These are phyloP conservation scores for Rhodophaea formosa DNA, from an alignment of 2,888 invertebrate genomes.

Conservation along the genomic window DNA sequence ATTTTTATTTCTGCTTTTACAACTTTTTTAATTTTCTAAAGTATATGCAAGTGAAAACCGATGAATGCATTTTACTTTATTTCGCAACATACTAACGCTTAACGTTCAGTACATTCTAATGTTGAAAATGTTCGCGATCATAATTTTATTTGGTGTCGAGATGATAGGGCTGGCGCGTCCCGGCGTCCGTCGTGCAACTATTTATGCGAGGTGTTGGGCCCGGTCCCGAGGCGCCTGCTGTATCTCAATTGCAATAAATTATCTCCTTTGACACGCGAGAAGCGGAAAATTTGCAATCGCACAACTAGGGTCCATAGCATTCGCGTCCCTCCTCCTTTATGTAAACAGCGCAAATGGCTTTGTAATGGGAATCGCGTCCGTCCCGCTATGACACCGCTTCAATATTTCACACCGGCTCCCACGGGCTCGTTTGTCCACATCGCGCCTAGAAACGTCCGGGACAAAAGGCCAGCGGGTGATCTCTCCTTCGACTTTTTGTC, in stretches of 20 bases:
- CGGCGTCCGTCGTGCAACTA: constrained; percentile 50
- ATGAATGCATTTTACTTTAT: neutral
- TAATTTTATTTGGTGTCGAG: constrained; percentile 64
- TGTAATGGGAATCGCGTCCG: constrained; percentile 69
- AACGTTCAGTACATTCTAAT: constrained; percentile 3
- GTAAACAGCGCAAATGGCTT: constrained; percentile 74
- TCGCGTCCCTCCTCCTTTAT: constrained; percentile 62
- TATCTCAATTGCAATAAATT: constrained; percentile 76
- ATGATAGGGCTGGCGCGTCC: constrained; percentile 50
- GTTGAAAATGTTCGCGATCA: constrained; percentile 52
- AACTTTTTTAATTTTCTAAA: too few relatives aligned
- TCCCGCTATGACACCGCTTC: constrained; percentile 63
- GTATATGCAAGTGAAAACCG: neutral
- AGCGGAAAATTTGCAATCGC: constrained; percentile 74
- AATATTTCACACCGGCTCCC: constrained; percentile 71
- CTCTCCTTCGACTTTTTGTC: constrained; percentile 74
- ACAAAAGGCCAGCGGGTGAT: constrained; percentile 77
- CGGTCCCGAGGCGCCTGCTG: constrained; percentile 61
- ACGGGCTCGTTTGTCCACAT: constrained; percentile 72
- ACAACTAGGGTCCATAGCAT: constrained; percentile 50
- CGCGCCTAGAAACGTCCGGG: constrained; percentile 58
- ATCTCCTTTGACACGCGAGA: constrained; percentile 71
- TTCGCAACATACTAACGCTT: neutral
- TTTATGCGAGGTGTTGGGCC: constrained; percentile 66
- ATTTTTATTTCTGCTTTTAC: too few relatives aligned